These are phyloP conservation scores for Geopemphigus sp. DNA, from an alignment of 1,140 invertebrate genomes.

Conservation along the genomic window DNA sequence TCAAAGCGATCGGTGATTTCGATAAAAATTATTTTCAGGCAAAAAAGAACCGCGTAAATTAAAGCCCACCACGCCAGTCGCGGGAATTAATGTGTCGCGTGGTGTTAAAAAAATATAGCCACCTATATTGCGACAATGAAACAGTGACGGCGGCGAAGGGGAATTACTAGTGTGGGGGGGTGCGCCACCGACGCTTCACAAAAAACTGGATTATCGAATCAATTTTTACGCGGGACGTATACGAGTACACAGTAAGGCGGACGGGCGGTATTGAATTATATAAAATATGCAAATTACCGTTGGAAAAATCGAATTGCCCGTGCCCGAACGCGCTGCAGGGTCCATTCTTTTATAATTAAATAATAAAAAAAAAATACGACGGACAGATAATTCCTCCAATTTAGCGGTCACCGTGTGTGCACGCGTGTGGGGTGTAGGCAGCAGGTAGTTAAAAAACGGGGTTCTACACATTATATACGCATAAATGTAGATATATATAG, in stretches of 20 bases:
- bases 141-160: too few relatives aligned
- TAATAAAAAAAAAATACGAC: conserved; percentile 24
- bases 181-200: too few relatives aligned
- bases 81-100: too few relatives aligned
- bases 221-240: not conserved
- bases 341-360: conserved; percentile 37
- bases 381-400: conserved; percentile 39
- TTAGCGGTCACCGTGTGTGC: conserved; percentile 14
- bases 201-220: not conserved
- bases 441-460: conserved; percentile 38
- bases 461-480: not conserved
- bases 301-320: conserved; percentile 13
- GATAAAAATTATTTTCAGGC: too few relatives aligned
- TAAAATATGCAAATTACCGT: conserved; percentile 13
- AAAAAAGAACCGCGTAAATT: too few relatives aligned
- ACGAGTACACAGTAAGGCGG: too few relatives aligned
- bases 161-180: too few relatives aligned
- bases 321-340: too few relatives aligned
- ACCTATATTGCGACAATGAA: too few relatives aligned
- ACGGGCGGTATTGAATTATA: conserved; percentile 7
- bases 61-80: too few relatives aligned
- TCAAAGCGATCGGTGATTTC: too few relatives aligned
- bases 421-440: conserved; percentile 1
- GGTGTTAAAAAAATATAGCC: too few relatives aligned
- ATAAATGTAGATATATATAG: not conserved